phyloP scores from a whole-genome alignment of 2,113 vertebrate genomes.

The Leucopsar rothschildi region DNA sequence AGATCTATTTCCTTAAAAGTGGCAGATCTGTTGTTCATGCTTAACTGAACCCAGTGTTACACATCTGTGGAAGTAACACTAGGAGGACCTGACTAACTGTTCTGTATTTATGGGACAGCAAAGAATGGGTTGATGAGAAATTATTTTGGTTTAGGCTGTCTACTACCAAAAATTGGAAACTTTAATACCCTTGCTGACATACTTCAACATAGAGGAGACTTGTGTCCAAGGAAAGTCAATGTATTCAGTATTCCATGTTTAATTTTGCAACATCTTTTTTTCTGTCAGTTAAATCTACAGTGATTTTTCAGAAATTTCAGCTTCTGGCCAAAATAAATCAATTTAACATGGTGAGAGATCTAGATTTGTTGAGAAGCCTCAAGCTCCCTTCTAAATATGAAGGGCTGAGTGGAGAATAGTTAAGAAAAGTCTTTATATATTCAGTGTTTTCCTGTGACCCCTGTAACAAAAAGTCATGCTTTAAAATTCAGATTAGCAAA shows the following conservation, averaged over 20 bases:
- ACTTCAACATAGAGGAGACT: neutral
- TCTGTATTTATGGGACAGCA: neutral
- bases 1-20: neutral
- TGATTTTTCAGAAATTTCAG: neutral
- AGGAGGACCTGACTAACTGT: neutral
- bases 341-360: neutral
- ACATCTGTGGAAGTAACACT: neutral
- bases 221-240: neutral
- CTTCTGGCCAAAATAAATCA: neutral
- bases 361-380: neutral
- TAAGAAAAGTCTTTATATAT: neutral
- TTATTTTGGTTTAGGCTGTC: neutral
- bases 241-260: neutral
- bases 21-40: neutral
- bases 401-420: neutral
- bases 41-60: neutral
- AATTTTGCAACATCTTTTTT: neutral
- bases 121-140: neutral
- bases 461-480: neutral
- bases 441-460: neutral
- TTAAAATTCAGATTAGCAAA: neutral
- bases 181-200: neutral
- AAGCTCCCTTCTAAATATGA: neutral
- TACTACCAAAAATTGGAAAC: neutral
- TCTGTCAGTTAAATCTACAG: neutral